Base-by-base conservation (phyloP, 2,113 vertebrate genomes). In the Ellobius talpinus region DNA sequence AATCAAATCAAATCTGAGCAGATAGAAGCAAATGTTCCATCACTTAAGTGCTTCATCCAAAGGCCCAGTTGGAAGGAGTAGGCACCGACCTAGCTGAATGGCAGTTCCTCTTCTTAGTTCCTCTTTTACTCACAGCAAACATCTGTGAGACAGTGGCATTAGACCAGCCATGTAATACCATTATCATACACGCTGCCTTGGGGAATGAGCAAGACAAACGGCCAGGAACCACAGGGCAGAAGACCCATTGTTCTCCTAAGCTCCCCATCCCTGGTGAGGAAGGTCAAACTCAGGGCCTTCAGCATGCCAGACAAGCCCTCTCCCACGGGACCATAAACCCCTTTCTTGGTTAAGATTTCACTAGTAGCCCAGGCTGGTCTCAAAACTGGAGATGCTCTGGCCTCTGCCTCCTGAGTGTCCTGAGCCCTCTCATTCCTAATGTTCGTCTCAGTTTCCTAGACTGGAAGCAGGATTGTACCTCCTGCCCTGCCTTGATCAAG, bases 381-480 rank as follows among this genome's bases (percentile, higher is more conserved):
- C 33, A 58, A 55, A 58, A 6, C 42, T 36, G 65, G 65, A 52
- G 39, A 31, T 86, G 39, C 29, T 19, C 84, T 42, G 47, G 24
- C 31, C 10, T 55, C 85, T 24, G 45, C 47, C 47, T 70, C 65
- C 65, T 52, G 23, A 29, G 66, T 55, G 50, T n/a, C 42, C 90
- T 78, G 90, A 90, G 87, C n/a, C 39, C 26, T 45, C 26, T 65
- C 39, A 45, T 66, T 14, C 90, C 96, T 84, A 66, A 93, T 85
- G 86, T 61, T 58, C n/a, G 23, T n/a, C 66, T 96, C 89, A 29
- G n/a, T 92, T 94, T 94, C 70, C 88, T 96, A 55, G 63, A 47
- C 14, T 9, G 0, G 93, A 96, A 96, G 72, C 2, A 92, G 94
- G 73, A 84, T 73, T 31, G 42, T 47, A 31, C 12, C 7, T 47